Conservation (phyloP, 2,797 vertebrate genomes). For the Platalea minor region DNA sequence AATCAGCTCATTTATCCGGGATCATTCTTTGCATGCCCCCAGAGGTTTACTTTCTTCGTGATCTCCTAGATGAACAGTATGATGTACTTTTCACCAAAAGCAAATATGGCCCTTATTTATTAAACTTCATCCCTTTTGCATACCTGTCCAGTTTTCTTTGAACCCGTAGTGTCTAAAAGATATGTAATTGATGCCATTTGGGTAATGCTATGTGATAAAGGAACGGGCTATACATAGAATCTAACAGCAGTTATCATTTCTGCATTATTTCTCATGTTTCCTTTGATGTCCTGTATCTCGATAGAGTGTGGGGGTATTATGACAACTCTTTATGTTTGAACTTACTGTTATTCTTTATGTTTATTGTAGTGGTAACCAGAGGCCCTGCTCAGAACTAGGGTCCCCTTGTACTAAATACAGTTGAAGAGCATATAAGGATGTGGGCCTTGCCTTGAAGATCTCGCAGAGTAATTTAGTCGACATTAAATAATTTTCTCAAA, state of each 20-base stretch:
- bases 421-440: neutral
- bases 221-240: neutral
- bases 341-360: neutral
- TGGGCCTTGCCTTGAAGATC: neutral
- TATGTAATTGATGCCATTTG: neutral
- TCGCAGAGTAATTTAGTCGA: neutral
- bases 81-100: neutral
- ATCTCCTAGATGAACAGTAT: neutral
- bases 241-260: conserved; percentile 11
- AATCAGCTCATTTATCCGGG: conserved; percentile 24
- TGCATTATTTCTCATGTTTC: neutral
- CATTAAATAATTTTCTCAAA: conserved; percentile 12
- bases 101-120: neutral
- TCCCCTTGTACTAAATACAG: neutral
- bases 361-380: neutral
- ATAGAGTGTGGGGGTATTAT: neutral
- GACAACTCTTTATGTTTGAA: neutral
- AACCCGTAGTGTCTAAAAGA: neutral
- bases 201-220: neutral
- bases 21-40: neutral
- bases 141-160: neutral
- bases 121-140: neutral
- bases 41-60: neutral
- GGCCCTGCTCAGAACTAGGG: neutral
- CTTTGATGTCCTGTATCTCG: conserved; percentile 22